These are phyloP conservation scores for Catamblyrhynchus diadema DNA, from an alignment of 2,797 vertebrate species.

Conservation along the genomic window DNA sequence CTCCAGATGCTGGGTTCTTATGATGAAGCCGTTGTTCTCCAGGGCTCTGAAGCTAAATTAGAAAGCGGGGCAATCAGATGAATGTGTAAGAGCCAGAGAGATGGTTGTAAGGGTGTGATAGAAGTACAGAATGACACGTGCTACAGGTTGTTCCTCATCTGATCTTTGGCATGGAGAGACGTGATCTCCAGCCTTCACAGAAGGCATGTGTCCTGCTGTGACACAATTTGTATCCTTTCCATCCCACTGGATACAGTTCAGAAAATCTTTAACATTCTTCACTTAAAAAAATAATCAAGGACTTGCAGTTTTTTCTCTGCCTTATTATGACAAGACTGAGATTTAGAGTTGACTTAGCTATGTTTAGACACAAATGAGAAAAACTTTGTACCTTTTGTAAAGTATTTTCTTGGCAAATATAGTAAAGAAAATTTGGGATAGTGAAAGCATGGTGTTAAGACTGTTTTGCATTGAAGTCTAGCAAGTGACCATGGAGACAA, in stretches of 20 bases:
- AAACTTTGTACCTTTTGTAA: not conserved
- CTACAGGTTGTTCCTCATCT: not conserved
- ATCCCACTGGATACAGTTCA: not conserved
- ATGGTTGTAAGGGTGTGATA: not conserved
- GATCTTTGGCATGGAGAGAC: not conserved
- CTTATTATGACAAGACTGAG: not conserved
- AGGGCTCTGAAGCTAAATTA: not conserved
- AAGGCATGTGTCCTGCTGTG: not conserved
- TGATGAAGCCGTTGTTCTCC: not conserved
- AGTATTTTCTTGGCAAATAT: not conserved
- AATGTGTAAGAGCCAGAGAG: not conserved
- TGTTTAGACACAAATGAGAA: not conserved
- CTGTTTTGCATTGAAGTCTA: not conserved
- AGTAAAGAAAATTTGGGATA: not conserved
- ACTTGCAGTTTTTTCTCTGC: not conserved
- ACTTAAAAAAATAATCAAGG: not conserved
- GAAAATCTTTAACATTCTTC: not conserved
- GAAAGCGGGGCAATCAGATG: not conserved
- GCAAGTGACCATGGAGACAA: not conserved
- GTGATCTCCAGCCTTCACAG: not conserved
- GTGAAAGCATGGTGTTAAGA: not conserved
- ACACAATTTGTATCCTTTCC: not conserved
- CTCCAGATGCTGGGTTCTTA: rapidly evolving
- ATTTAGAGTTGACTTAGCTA: not conserved
- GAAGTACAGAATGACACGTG: not conserved